Base-by-base conservation (phyloP, 2,113 vertebrate species). In the Mesocricetus auratus region DNA sequence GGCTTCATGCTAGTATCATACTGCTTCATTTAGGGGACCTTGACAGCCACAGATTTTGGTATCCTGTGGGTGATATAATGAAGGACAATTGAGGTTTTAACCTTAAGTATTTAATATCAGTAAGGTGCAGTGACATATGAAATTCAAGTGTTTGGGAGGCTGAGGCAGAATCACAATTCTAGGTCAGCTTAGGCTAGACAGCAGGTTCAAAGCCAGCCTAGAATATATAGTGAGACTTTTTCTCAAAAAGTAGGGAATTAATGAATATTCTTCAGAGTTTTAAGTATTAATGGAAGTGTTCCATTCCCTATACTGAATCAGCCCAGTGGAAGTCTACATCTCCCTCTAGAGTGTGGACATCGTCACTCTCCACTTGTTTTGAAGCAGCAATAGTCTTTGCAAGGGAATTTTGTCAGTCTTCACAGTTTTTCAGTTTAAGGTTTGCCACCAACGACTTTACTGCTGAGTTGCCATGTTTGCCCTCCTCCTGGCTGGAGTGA, bases 311-410 rank as follows among this genome's bases (percentile, higher is more conserved):
- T 17, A 31, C 9, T 58, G 79, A 75, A 7, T 94, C 66, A 93
- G 24, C 10, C 85, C 42, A 71, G 7, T 69, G 50, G 39, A n/a
- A 95, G 64, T 94, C 91, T 96, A 16, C 12, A 50, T 47, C 89
- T 91, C 90, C 56, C 85, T 90, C 93, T 87, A 81, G 42, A 93
- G n/a, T 96, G 50, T 75, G 90, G 83, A 82, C 83, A 87, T 45
- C 50, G 36, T 77, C 53, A 47, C 26, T 95, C 89, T 81, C 85
- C 39, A 60, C 26, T 94, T 39, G 53, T 88, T 87, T 68, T 56
- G 56, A 81, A 53, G 50, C 53, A 93, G 73, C 95, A 89, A 92
- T 36, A 45, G 17, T 62, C 58, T 75, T 89, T 19, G n/a, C 29
- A 56, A 68, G 62, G 78, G 29, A 58, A 77, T 69, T 91, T 74